Conservation (phyloP, 2,113 vertebrate genomes). For the Ellobius talpinus region DNA sequence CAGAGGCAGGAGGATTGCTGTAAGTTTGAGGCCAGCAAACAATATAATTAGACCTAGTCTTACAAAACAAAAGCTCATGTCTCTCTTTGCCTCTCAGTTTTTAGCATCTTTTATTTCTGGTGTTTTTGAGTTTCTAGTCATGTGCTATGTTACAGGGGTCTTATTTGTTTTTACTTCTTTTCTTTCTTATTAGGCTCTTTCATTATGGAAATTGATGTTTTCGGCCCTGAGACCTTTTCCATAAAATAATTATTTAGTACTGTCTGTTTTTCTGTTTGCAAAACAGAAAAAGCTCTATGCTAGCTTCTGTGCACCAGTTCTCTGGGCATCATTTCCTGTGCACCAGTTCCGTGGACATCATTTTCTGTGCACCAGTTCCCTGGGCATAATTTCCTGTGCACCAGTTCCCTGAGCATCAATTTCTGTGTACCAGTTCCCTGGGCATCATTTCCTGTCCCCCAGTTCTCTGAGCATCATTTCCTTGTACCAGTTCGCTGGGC, state of each 20-base stretch:
- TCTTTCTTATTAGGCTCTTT: not conserved
- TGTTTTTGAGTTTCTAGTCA: constrained; percentile 6
- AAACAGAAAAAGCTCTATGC: not conserved
- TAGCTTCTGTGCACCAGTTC: not conserved
- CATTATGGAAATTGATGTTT: constrained; percentile 13
- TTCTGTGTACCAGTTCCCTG: not conserved
- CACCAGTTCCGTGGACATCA: no score
- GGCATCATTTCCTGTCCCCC: not conserved
- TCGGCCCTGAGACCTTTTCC: not conserved
- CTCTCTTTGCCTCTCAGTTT: not conserved
- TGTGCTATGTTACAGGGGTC: not conserved
- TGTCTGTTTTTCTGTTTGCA: not conserved
- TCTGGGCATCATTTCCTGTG: no score
- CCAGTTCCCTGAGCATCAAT: no score
- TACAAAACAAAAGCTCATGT: not conserved
- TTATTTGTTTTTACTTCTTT: constrained; percentile 18
- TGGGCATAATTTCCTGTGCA: no score
- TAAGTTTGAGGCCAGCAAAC: not conserved
- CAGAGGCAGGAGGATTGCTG: not conserved
- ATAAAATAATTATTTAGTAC: not conserved
- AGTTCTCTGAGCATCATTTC: no score
- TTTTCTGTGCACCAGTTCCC: no score
- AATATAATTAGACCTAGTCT: not conserved
- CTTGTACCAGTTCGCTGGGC: no score
- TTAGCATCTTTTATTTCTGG: not conserved